Evolutionary conservation across 1,140 invertebrate species (phyloP).

Genomic region (Chionoecetes opilio): DNA sequence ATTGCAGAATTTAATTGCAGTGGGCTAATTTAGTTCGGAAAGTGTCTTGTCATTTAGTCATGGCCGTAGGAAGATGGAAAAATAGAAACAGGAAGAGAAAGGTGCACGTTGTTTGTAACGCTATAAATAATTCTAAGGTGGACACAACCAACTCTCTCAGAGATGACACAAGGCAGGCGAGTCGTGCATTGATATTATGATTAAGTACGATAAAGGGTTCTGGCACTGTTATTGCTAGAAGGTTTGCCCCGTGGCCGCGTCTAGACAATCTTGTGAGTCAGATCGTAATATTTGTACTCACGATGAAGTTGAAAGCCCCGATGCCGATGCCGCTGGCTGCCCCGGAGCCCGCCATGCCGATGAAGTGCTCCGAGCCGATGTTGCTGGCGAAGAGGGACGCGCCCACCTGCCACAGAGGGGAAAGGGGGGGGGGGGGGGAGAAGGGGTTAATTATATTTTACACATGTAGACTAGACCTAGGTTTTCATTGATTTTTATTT

Average conservation of each 20-base stretch:
- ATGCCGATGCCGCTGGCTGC: constrained; percentile 85
- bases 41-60: too few relatives aligned
- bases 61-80: too few relatives aligned
- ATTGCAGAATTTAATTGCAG: too few relatives aligned
- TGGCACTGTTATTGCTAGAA: not conserved
- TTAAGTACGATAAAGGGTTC: not conserved
- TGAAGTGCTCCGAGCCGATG: constrained; percentile 87
- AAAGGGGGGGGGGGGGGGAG: not conserved
- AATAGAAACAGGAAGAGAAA: too few relatives aligned
- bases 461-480: not conserved
- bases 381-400: constrained; percentile 86
- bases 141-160: not conserved
- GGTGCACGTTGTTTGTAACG: too few relatives aligned
- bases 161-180: not conserved
- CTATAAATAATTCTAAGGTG: not conserved
- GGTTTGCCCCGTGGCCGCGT: not conserved
- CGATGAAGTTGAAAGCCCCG: constrained; percentile 86
- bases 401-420: constrained; percentile 83
- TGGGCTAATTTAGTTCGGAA: too few relatives aligned
- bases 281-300: constrained; percentile 81
- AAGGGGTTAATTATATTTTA: too few relatives aligned
- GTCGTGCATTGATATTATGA: not conserved
- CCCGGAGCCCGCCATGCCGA: constrained; percentile 86
- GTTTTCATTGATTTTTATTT: too few relatives aligned
- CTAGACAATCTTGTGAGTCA: too few relatives aligned